Conservation (phyloP, 2,797 vertebrate genomes). For the Scolopax rusticola region DNA sequence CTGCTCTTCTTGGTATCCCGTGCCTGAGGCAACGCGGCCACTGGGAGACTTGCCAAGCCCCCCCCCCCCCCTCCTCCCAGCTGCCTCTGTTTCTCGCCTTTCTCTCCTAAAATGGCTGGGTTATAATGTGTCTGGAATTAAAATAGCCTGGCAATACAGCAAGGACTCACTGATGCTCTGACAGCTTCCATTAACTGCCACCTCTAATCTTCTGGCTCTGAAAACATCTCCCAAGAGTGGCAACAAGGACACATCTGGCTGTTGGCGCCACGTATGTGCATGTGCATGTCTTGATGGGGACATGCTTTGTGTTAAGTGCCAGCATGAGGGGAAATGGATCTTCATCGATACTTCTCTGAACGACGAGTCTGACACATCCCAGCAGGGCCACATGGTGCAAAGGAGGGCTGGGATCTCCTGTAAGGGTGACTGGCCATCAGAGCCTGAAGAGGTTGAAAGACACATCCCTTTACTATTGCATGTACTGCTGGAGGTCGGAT, state of each 20-base stretch:
- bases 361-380: not conserved
- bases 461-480: not conserved
- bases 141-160: not conserved
- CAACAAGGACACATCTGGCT: not conserved
- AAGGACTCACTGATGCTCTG: not conserved
- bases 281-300: not conserved
- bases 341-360: not conserved
- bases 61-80: too few species aligned
- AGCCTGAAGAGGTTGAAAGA: too few species aligned
- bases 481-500: not conserved
- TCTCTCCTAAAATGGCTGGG: not conserved
- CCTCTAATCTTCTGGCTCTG: not conserved
- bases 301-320: not conserved
- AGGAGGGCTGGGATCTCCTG: not conserved
- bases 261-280: accelerated
- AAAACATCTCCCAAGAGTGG: not conserved
- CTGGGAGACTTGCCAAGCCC: not conserved
- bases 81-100: not conserved
- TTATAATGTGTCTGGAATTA: not conserved
- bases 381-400: not conserved
- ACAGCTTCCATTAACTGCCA: not conserved
- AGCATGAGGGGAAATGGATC: too few species aligned
- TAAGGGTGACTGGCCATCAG: not conserved
- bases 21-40: not conserved
- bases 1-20: not conserved